Evolutionary conservation across 2,797 vertebrate genomes (phyloP).

Genomic region (Pogoniulus pusillus): DNA sequence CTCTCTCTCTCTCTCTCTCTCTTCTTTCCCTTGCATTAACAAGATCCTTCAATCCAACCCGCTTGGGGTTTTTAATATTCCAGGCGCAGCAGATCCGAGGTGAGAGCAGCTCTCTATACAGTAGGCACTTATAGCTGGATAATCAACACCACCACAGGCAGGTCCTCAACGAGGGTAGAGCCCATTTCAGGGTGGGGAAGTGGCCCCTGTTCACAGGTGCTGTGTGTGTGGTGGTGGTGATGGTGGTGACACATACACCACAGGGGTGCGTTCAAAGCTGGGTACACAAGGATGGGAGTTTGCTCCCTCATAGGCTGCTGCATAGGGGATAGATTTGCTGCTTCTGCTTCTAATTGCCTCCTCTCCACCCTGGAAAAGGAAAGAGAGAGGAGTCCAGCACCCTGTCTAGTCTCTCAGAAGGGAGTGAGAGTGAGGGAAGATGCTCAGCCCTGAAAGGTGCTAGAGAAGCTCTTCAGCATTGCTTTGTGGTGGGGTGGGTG

Average conservation of each 20-base stretch:
- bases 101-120: constrained; percentile 64
- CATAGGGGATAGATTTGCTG: not conserved
- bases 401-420: not conserved
- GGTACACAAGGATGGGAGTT: not conserved
- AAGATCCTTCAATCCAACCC: constrained; percentile 50
- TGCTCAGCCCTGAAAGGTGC: not conserved
- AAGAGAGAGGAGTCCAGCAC: not conserved
- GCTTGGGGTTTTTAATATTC: constrained; percentile 67
- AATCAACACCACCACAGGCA: constrained; percentile 80
- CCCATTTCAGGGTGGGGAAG: constrained; percentile 38
- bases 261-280: not conserved
- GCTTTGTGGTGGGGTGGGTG: not conserved
- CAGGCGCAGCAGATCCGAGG: constrained; percentile 68
- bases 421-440: not conserved
- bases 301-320: not conserved
- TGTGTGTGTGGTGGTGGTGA: not conserved
- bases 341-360: not conserved
- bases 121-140: constrained; percentile 69
- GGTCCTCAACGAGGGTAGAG: constrained; percentile 74
- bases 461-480: not conserved
- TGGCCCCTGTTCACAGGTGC: not conserved
- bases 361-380: not conserved
- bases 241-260: too few relatives aligned
- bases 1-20: not conserved
- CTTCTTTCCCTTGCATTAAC: constrained; percentile 6